Base-by-base conservation (phyloP, 64 coral and sea anemone genomes). In the Montipora sp. region DNA sequence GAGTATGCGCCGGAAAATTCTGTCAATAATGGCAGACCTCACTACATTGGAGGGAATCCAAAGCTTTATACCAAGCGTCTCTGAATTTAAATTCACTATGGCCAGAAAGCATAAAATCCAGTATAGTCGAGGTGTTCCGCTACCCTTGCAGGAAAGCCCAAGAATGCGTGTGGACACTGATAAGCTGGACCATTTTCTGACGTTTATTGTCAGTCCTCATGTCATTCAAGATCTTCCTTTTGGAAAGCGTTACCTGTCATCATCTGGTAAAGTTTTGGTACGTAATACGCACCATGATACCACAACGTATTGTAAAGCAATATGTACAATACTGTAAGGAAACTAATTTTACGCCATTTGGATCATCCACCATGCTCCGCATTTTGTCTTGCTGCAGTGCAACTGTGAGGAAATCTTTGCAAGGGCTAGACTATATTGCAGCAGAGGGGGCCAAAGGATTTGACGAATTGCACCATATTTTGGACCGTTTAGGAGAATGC, bases 101-200 rank as follows among this genome's bases (percentile, higher is more conserved):
- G 53, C 80, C 13, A 83, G 60, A 36, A 23, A 12, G n/a, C 80
- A 83, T 55, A 22, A 44, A 22, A 13, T 83, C 49, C 53, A 83
- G 22, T 61, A 83, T 83, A 19, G 80, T 24, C 80, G 80, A 61
- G 80, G 80, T 36, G 51, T 82, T n/a, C 80, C 80, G 59, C 21
- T 82, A 11, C 80, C 80, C 24, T 46, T 82, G 43, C 47, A 82
- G 8, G 8, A 43, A 49, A 82, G 53, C 80, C 51, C 80, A 53
- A 50, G 51, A 43, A 13, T 82, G 43, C 80, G 80, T 36, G 60
- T 60, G 24, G 49, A 55, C 46, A 50, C 51, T 53, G 51, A 63
- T 12, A 48, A 82, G 21, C 80, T 82, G 12, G 51, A 55, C 24
- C 80, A 82, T 55, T 82, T 82, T 68, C 59, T 67, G 45, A 84